Evolutionary conservation across 2,113 vertebrate genomes (phyloP), one percentile per base, ranked within the genome.

Genomic region (Prunella fulvescens): DNA sequence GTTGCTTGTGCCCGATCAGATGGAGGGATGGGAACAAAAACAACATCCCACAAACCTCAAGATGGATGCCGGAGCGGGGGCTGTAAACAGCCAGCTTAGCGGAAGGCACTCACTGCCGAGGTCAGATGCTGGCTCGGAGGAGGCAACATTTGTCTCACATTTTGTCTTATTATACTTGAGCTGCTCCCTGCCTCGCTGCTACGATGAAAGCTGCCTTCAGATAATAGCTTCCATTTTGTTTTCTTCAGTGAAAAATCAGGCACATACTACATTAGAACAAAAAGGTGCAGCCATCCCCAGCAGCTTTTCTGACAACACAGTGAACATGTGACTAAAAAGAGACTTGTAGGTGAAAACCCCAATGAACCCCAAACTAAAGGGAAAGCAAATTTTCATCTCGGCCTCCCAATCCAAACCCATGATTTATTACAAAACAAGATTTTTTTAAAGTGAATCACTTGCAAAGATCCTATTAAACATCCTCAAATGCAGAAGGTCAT

Each of bases 81-180:
- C 48, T 74, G 42, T 39, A 33, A 67, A 61, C 44, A 83, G 82
- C n/a, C 66, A 64, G 78, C 48, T 78, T 67, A 72, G 84, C 1
- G 2, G 69, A 74, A 60, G 82, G 73, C 81, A 5, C 74, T 83
- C 50, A 2, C 80, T n/a, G 35, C 53, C 4, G 40, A 81, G 91
- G 81, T 95, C 82, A 86, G 92, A 79, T 42, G 90, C 88, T 83
- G 82, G 67, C 86, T 86, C 40, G 5, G 69, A 88, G 57, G 53
- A 85, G 70, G 77, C 81, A 92, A 82, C 48, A 50, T 79, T 84
- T 87, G 84, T 79, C 94, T 91, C 53, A 33, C 69, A 50, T 93
- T 78, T 74, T 91, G 84, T 71, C 57, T 85, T 61, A 57, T 48
- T 87, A 40, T 40, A 66, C 70, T 69, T 61, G 77, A 93, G 78